These are phyloP conservation scores for Dicycla oo DNA, from an alignment of 2,888 invertebrate genomes.

Conservation along the genomic window DNA sequence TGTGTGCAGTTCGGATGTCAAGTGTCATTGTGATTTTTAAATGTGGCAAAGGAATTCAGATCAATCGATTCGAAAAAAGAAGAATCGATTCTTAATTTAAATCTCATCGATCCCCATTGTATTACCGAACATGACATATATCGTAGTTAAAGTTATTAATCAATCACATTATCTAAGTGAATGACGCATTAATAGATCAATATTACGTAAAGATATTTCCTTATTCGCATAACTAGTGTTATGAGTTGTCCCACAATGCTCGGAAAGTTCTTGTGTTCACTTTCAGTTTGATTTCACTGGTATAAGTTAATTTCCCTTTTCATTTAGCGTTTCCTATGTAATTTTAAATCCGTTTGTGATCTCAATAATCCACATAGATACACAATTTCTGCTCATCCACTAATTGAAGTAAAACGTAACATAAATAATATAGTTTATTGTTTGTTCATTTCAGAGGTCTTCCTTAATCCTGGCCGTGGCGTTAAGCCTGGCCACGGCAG, in stretches of 20 bases:
- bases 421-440: background rate
- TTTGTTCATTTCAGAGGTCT: constrained; percentile 82
- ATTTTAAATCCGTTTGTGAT: constrained; percentile 22
- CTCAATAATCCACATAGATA: background rate
- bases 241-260: constrained; percentile 65
- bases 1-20: constrained; percentile 54
- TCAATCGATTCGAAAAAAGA: constrained; percentile 15
- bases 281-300: constrained; percentile 61
- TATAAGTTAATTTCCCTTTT: constrained; percentile 60
- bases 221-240: constrained; percentile 66
- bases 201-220: constrained; percentile 68
- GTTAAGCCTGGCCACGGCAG: constrained; percentile 89
- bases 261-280: constrained; percentile 64
- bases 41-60: constrained; percentile 33
- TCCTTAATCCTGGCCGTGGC: constrained; percentile 89
- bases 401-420: background rate
- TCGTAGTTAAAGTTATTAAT: constrained; percentile 45
- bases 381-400: background rate
- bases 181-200: constrained; percentile 59
- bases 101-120: constrained; percentile 14
- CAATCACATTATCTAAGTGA: constrained; percentile 52
- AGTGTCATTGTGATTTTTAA: constrained; percentile 52
- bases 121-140: constrained; percentile 7
- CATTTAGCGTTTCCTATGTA: constrained; percentile 42
- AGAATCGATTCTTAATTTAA: constrained; percentile 19